Base-by-base conservation (phyloP, 2,888 invertebrate genomes). In the Pyralis farinalis region DNA sequence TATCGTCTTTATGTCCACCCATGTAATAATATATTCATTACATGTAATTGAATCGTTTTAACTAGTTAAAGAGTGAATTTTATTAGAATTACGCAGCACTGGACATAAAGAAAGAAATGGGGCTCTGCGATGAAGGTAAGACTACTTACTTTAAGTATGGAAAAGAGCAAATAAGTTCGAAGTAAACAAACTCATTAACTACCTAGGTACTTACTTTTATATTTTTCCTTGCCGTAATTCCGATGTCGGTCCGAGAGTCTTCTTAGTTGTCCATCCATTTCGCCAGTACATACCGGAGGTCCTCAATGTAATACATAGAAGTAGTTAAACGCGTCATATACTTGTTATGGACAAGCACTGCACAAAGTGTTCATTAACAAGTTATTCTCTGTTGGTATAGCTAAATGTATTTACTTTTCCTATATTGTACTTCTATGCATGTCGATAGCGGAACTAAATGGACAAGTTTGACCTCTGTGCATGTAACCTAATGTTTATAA, bases 51-150 rank as follows among this genome's bases (percentile, higher is more conserved):
- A n/a, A n/a, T n/a, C 4, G 16, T 16, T 16, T 16, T 16, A 4
- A 16, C 3, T 16, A 16, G 4, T 16, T 16, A 16, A 16, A 16
- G 4, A 16, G 3, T 16, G n/a, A n/a, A 16, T 16, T 16, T 16
- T 16, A 16, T 16, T 16, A 16, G 4, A 16, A 16, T 2, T 16
- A 16, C 16, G 16, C 16, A 25, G 25, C 3, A 8, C 7, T n/a
- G 25, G 7, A 7, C n/a, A 25, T 5, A 21, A 21, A 21, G 25
- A n/a, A 12, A 40, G 37, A 45, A 55, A 87, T 87, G 86, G 86
- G 87, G 47, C 76, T 86, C 47, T 85, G 87, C 49, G 83, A 87
- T 50, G 86, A 86, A 66, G 87, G 86, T 87, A 71, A 63, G 79
- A 44, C 44, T 46, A 43, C 38, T 40, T 46, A 47, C 51, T 39